Percentiles rank a stretch among this genome's conserved stretches.
Evolutionary conservation across 2,113 vertebrate genomes (phyloP).

Genomic region (Nothobranchius kuhntae): DNA sequence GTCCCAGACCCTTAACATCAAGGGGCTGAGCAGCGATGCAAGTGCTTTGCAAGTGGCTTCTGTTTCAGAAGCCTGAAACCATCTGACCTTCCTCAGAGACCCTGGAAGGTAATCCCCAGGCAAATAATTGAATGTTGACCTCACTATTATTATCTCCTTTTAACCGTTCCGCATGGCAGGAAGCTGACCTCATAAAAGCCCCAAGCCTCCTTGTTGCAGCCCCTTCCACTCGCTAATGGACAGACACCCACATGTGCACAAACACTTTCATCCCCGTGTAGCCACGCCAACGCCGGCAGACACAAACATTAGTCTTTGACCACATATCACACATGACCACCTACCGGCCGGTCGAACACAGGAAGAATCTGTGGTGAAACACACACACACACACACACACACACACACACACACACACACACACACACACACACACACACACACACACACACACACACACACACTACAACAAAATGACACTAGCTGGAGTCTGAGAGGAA

Average conservation of each 20-base stretch:
- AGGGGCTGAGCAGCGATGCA: conserved; percentile 36
- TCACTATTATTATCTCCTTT: conserved; percentile 66
- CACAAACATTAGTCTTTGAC: conserved; percentile 18
- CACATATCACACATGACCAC: conserved; percentile 20
- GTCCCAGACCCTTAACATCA: conserved; percentile 40
- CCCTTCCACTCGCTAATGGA: conserved; percentile 20
- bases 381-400: background rate
- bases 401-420: background rate
- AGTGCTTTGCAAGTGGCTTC: conserved; percentile 55
- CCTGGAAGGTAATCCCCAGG: conserved; percentile 70
- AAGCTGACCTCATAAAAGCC: conserved; percentile 65
- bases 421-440: too few relatives aligned
- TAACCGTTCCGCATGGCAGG: conserved; percentile 53
- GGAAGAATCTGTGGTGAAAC: conserved; percentile 26
- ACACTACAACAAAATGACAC: conserved; percentile 16
- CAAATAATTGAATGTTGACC: conserved; percentile 76
- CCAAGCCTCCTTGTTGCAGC: conserved; percentile 39
- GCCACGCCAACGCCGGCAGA: background rate
- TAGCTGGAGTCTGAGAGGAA: conserved; percentile 15
- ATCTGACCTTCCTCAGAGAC: conserved; percentile 63
- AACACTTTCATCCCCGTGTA: conserved; percentile 39
- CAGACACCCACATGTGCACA: conserved; percentile 12
- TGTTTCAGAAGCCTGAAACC: conserved; percentile 54
- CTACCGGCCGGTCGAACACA: conserved; percentile 15
- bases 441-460: background rate